Conservation (phyloP, 2,797 vertebrate species). For the Nyctalus aviator region DNA sequence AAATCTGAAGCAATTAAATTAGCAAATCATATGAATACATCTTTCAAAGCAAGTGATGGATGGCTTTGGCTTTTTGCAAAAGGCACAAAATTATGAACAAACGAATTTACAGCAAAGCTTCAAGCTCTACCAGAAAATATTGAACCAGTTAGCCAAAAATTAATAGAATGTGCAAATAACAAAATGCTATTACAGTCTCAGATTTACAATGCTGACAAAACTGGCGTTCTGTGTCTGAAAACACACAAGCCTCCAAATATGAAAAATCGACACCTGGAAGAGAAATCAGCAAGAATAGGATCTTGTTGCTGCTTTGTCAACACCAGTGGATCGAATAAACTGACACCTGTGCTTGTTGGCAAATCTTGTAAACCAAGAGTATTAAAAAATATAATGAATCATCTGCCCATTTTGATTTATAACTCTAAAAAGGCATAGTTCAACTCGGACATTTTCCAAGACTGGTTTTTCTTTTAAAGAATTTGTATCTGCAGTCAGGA, state of each 20-base stretch:
- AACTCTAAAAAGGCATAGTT: not conserved
- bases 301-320: not conserved
- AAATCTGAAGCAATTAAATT: too few relatives aligned
- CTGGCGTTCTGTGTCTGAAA: not conserved
- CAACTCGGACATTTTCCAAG: not conserved
- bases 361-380: not conserved
- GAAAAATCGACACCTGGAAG: not conserved
- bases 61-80: too few relatives aligned
- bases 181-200: not conserved
- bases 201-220: not conserved
- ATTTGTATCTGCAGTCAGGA: not conserved
- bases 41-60: too few relatives aligned
- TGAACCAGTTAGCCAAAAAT: not conserved
- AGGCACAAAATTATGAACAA: too few relatives aligned
- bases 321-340: not conserved
- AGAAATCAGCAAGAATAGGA: not conserved
- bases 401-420: not conserved
- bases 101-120: too few relatives aligned
- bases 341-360: not conserved
- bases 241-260: not conserved
- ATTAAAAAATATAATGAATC: not conserved
- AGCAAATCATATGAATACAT: too few relatives aligned
- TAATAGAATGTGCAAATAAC: not conserved
- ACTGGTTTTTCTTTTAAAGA: not conserved
- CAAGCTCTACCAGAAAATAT: too few relatives aligned